These are phyloP conservation scores for Anableps anableps DNA, from an alignment of 2,797 vertebrate species.

Conservation along the genomic window DNA sequence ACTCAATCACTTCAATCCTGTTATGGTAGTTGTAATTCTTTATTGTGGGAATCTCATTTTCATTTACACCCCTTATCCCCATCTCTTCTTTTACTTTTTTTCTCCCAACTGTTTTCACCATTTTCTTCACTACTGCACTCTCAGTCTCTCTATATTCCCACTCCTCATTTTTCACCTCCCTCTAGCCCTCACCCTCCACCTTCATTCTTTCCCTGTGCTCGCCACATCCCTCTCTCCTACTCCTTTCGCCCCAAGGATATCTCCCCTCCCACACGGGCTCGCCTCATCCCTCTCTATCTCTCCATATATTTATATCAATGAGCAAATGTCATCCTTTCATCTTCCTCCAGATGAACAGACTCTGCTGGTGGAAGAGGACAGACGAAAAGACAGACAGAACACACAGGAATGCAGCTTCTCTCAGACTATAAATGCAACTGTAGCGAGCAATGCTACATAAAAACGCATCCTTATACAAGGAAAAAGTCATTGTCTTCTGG, in stretches of 20 bases:
- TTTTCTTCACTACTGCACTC: constrained; percentile 28
- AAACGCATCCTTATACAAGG: constrained; percentile 59
- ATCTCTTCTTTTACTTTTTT: constrained; percentile 14
- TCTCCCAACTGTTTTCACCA: constrained; percentile 8
- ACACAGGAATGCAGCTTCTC: constrained; percentile 63
- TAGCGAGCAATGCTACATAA: constrained; percentile 55
- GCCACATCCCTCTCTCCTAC: constrained; percentile 74
- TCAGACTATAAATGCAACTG: constrained; percentile 63
- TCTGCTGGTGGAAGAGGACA: constrained; percentile 73
- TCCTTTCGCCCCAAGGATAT: constrained; percentile 78
- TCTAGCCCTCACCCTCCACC: constrained; percentile 64
- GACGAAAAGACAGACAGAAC: constrained; percentile 62
- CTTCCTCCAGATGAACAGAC: constrained; percentile 80
- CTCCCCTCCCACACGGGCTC: constrained; percentile 76
- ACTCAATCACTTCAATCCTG: constrained; percentile 36
- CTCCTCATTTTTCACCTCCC: constrained; percentile 56
- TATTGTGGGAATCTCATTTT: constrained; percentile 58
- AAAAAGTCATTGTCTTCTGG: constrained; percentile 60
- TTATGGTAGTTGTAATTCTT: constrained; percentile 55
- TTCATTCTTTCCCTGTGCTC: constrained; percentile 68
- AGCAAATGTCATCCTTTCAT: constrained; percentile 82
- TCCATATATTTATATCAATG: constrained; percentile 83
- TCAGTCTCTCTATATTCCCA: constrained; percentile 36
- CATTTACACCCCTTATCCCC: constrained; percentile 23
- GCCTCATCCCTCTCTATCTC: constrained; percentile 68